Base-by-base conservation (phyloP, 2,113 vertebrate species). In the Connochaetes taurinus region DNA sequence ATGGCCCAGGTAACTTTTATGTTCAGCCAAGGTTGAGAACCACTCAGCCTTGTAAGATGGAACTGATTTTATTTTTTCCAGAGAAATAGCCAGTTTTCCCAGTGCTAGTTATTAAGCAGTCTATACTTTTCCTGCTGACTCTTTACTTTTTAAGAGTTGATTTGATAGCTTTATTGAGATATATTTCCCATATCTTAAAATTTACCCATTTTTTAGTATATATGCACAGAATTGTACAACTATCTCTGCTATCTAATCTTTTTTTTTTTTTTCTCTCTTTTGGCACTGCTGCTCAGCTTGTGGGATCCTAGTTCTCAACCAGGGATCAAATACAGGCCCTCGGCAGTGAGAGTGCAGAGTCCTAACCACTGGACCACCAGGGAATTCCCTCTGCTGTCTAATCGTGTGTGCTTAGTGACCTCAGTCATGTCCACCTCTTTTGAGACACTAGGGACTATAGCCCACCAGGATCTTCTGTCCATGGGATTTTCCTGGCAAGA, bases 21-120 rank as follows among this genome's bases (percentile, higher is more conserved):
- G 45, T n/a, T 31, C 71, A 78, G 55, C 53, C 15, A 7, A 33
- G 64, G 50, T 31, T 85, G 84, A 94, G 58, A 89, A 57, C 87
- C 33, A 53, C 71, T 90, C 47, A 87, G 7, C 60, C 15, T 71
- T 96, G 40, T 78, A 62, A 78, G 16, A 55, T 52, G n/a, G 36
- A 88, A 52, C 90, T 52, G 92, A 91, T 86, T 93, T 95, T 50
- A 43, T 45, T 87, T 95, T 92, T 84, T 31, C 90, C 71, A 78
- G 87, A 93, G 53, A 17, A 94, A 12, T 78, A 76, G 90, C 64
- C 67, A 67, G 0, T 67, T 95, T 94, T 86, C 71, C 52, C 55
- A 78, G 31, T 74, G 17, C 9, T 40, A 40, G 25, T 78, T 90
- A 80, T 74, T 62, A 40, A 92, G 19, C 64, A 67, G 6, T 90